Conservation (phyloP, 2,888 invertebrate genomes). For the Gonocerus acuteangulatus region DNA sequence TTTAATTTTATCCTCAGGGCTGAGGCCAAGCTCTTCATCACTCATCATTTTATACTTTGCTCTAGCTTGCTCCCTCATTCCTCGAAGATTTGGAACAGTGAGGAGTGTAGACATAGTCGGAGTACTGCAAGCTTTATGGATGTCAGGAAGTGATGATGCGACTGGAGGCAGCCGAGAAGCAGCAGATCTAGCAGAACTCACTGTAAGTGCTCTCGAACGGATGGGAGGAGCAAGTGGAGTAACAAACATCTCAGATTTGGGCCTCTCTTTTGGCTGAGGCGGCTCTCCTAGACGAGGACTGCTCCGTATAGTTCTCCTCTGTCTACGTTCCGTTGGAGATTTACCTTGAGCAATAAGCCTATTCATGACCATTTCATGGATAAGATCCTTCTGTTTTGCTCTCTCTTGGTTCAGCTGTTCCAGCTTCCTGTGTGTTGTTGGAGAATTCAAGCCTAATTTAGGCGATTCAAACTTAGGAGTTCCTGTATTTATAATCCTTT, state of each 20-base stretch:
- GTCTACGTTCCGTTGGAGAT: constrained; percentile 45
- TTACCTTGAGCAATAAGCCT: constrained; percentile 63
- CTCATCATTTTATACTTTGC: constrained; percentile 60
- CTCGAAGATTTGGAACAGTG: constrained; percentile 46
- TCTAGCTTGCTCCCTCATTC: constrained; percentile 54
- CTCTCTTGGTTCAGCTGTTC: constrained; percentile 72
- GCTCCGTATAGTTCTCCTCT: constrained; percentile 21
- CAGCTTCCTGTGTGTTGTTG: constrained; percentile 54
- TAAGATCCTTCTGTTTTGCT: constrained; percentile 73
- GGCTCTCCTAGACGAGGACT: constrained; percentile 15
- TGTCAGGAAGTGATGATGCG: constrained; percentile 46
- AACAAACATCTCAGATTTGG: constrained; percentile 21
- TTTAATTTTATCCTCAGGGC: constrained; percentile 58
- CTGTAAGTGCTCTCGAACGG: constrained; percentile 28
- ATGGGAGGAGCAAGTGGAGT: constrained; percentile 14
- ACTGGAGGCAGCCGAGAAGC: constrained; percentile 40
- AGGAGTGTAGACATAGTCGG: constrained; percentile 48
- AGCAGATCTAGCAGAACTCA: constrained; percentile 37
- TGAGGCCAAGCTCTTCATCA: constrained; percentile 65
- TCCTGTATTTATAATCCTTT: too few species aligned
- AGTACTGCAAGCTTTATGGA: constrained; percentile 43
- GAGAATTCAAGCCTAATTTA: constrained; percentile 41
- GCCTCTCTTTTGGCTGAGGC: constrained; percentile 16
- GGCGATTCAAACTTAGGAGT: constrained; percentile 45
- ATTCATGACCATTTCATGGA: constrained; percentile 75